Evolutionary conservation across 2,113 vertebrate species (phyloP).

Genomic region (Oxyruncus cristatus): DNA sequence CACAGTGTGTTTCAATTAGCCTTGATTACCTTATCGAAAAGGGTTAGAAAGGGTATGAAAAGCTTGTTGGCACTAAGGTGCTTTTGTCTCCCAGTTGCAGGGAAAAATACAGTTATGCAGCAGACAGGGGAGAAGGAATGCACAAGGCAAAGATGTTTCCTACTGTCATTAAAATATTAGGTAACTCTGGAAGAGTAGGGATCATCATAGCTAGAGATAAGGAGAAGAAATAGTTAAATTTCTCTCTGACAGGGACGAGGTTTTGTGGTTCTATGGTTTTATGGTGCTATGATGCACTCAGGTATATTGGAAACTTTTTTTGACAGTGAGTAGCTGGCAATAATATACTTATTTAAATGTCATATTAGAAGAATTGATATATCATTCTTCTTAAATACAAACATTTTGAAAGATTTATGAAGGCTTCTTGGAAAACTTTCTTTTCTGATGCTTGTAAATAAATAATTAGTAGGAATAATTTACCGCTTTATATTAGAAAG

Average conservation of each 20-base stretch:
- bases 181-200: not conserved
- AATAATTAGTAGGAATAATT: not conserved
- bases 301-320: not conserved
- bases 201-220: not conserved
- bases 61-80: slow-evolving; percentile 39
- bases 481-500: not conserved
- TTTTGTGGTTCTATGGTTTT: not conserved
- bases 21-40: slow-evolving; percentile 44
- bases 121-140: slow-evolving; percentile 8
- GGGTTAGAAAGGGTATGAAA: slow-evolving; percentile 44
- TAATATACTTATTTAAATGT: not conserved
- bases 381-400: not conserved
- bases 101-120: slow-evolving; percentile 14
- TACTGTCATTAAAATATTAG: slow-evolving; percentile 4
- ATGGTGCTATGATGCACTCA: not conserved
- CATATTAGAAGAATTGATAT: not conserved
- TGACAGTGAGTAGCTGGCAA: not conserved
- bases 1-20: slow-evolving; percentile 41
- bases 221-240: not conserved
- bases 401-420: not conserved
- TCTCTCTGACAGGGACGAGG: not conserved
- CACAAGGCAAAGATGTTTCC: not conserved
- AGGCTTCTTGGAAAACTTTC: not conserved
- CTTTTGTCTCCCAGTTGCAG: slow-evolving; percentile 46
- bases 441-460: not conserved